A percentile compares a stretch with the other conserved stretches of the same genome.
phyloP scores from a whole-genome alignment of 92 coral and sea anemone species.

The Bergia sp. region DNA sequence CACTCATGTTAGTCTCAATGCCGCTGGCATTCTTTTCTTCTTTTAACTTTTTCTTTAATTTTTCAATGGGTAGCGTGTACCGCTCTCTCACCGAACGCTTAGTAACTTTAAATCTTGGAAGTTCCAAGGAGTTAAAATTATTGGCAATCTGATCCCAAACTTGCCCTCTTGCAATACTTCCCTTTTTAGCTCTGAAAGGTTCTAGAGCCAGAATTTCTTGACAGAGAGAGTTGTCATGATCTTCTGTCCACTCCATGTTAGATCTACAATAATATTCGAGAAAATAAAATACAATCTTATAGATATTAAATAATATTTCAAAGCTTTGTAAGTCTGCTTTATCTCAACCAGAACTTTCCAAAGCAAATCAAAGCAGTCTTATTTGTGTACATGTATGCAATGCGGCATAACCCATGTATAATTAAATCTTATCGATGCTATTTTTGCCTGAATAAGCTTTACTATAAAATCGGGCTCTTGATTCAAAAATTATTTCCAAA shows the following conservation, averaged over 20 bases:
- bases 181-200: conserved; percentile 34
- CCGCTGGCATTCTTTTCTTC: conserved; percentile 21
- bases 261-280: conserved; percentile 5
- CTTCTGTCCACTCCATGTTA: conserved; percentile 41
- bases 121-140: conserved; percentile 10
- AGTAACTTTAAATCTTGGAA: neutral
- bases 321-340: neutral
- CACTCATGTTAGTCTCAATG: conserved; percentile 11
- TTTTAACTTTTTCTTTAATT: conserved; percentile 12
- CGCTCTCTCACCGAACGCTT: conserved; percentile 8
- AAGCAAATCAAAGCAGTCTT: too few relatives aligned
- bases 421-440: too few relatives aligned
- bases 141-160: neutral
- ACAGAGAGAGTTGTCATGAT: conserved; percentile 6
- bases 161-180: conserved; percentile 1
- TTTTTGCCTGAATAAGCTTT: too few relatives aligned
- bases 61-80: neutral
- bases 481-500: too few relatives aligned
- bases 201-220: neutral
- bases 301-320: too few relatives aligned
- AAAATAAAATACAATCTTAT: neutral
- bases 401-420: too few relatives aligned
- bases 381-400: too few relatives aligned
- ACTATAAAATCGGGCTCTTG: too few relatives aligned
- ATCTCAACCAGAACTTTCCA: too few relatives aligned